Evolutionary conservation across 2,113 vertebrate species (phyloP).

Genomic region (Syngnathus typhle): DNA sequence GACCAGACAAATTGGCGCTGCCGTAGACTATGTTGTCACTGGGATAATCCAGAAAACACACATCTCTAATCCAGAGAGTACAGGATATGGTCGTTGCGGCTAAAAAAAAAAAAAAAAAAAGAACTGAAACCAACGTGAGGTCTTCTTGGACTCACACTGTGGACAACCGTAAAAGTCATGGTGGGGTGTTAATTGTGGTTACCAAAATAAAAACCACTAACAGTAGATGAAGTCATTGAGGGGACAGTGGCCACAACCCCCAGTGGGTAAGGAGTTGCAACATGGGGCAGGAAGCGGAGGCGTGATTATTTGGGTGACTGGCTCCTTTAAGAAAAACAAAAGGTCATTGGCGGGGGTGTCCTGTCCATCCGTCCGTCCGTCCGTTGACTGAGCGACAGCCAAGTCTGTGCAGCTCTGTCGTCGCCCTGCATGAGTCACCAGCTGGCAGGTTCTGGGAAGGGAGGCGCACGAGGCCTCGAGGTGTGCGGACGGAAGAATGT

Average conservation of each 20-base stretch:
- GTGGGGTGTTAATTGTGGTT: not conserved
- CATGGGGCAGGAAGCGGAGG: conserved; percentile 26
- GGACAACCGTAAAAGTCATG: not conserved
- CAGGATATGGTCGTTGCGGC: not conserved
- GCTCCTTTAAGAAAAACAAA: conserved; percentile 32
- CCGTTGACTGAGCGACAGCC: conserved; percentile 31
- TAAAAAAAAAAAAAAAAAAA: not conserved
- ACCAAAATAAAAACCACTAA: conserved; percentile 22
- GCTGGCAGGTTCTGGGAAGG: conserved; percentile 59
- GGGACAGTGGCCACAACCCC: conserved; percentile 20
- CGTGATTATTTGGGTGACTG: conserved; percentile 49
- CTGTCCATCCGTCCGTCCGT: conserved; percentile 28
- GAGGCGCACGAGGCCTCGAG: conserved; percentile 12
- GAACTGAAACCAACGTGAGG: not conserved
- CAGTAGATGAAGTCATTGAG: not conserved
- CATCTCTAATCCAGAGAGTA: not conserved
- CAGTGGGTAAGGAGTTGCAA: not conserved
- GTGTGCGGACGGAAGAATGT: conserved; percentile 15
- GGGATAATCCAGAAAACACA: not conserved
- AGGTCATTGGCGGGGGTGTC: conserved; percentile 52
- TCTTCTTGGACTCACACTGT: not conserved
- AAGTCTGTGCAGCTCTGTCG: conserved; percentile 17
- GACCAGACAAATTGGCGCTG: not conserved
- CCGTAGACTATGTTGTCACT: not conserved
- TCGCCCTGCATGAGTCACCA: conserved; percentile 53